Base-by-base conservation (phyloP, 2,888 invertebrate genomes). In the Ichneumon xanthorius region DNA sequence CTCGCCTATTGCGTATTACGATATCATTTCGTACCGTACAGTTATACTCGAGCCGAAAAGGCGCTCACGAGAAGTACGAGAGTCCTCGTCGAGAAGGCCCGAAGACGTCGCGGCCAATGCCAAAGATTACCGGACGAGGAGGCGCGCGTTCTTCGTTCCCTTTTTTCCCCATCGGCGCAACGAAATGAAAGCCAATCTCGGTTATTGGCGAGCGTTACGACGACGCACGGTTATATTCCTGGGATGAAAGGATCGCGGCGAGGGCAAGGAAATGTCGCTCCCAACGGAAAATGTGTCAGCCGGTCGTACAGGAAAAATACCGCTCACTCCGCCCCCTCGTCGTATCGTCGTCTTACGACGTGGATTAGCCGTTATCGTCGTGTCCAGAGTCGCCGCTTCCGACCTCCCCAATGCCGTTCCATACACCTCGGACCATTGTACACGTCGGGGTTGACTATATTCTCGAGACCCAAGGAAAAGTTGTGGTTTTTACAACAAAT, bases 161-260 rank as follows among this genome's bases (percentile, higher is more conserved):
- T 67, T 45, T 78, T 50, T 78, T 50, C 30, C 76, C 63, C 80
- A 73, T 71, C 75, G 65, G 76, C 68, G 71, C 85, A 88, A 88
- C 68, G 89, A 89, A 91, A 90, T 89, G 87, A 90, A 87, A 90
- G 90, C 87, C 92, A 92, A 92, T 92, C 89, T 91, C 88, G 84
- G 90, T 91, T 92, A 92, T 91, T 90, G 92, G 90, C 85, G 86
- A 55, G 72, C 80, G 83, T 87, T 88, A 88, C 88, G 88, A 84
- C 78, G 82, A 90, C 88, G 87, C 88, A 89, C 86, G 88, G 86
- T 86, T 88, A 88, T 87, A 79, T 80, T 85, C 37, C 53, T 61
- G 67, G 78, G 78, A 78, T 78, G 67, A 75, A 75, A 82, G 65
- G 78, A 79, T 77, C 79, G 75, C 53, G 67, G 48, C 72, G 53